Percentiles rank a stretch among this genome's conserved stretches.
Evolutionary conservation across 2,888 invertebrate species (phyloP).

Genomic region (Drosophila seclusa): DNA sequence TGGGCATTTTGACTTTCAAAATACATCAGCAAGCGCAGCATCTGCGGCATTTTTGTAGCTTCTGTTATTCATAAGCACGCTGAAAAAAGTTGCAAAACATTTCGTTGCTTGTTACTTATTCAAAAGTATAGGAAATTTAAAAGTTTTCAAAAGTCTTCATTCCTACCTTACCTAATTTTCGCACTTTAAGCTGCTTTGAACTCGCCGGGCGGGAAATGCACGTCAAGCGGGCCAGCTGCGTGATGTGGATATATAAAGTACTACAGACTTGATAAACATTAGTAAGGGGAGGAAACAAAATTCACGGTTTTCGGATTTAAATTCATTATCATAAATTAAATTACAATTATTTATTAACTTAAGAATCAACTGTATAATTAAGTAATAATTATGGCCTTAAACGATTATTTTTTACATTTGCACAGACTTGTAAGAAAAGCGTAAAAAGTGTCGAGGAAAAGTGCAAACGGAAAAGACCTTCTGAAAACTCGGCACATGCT

Average conservation of each 20-base stretch:
- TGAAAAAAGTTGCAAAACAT: conserved; percentile 44
- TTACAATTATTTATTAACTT: neutral
- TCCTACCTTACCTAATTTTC: conserved; percentile 5
- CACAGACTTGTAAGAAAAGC: neutral
- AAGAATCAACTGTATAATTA: neutral
- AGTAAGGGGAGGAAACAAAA: conserved; percentile 7
- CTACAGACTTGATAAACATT: conserved; percentile 7
- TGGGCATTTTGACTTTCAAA: conserved; percentile 10
- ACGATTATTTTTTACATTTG: neutral
- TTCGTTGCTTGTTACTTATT: conserved; percentile 29
- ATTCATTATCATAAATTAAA: neutral
- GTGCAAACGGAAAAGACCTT: neutral
- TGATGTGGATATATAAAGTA: conserved; percentile 29
- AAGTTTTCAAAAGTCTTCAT: conserved; percentile 34
- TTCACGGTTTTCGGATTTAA: neutral
- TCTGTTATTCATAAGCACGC: neutral
- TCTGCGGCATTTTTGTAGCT: conserved; percentile 30
- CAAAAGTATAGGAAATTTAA: conserved; percentile 35
- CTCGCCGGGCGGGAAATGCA: conserved; percentile 39
- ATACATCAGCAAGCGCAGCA: conserved; percentile 17
- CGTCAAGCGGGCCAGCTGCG: conserved; percentile 41
- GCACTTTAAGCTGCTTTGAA: conserved; percentile 1
- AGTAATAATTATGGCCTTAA: neutral
- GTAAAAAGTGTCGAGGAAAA: neutral
- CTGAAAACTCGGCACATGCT: neutral